Percentiles rank a stretch among this genome's conserved stretches.
Evolutionary conservation across 2,888 invertebrate species (phyloP).

Genomic region (Drosophila villosipedis): DNA sequence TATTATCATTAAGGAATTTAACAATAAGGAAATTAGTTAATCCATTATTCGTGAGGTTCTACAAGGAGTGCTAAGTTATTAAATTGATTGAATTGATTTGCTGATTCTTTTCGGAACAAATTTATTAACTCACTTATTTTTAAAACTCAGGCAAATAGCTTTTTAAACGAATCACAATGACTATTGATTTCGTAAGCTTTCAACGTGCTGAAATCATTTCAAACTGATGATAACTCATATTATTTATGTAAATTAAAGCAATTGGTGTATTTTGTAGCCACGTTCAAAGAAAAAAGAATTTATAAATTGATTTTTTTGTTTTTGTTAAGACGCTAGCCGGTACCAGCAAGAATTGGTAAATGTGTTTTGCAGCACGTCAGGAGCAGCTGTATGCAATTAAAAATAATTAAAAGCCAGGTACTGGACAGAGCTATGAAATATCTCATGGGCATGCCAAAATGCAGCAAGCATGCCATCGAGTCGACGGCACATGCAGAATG

Average conservation of each 20-base stretch:
- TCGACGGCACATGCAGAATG: conserved; percentile 39
- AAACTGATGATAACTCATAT: background rate
- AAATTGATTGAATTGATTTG: background rate
- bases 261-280: background rate
- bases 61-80: background rate
- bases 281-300: conserved; percentile 48
- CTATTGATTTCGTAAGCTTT: no score
- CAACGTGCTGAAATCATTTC: background rate
- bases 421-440: conserved; percentile 51
- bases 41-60: background rate
- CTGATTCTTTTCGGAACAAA: background rate
- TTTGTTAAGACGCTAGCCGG: conserved; percentile 24
- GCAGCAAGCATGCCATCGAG: conserved; percentile 34
- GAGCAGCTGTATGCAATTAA: conserved; percentile 66
- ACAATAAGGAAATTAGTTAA: background rate
- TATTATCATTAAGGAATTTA: background rate
- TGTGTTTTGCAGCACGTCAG: conserved; percentile 55
- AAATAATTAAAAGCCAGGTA: conserved; percentile 72
- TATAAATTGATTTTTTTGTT: conserved; percentile 55
- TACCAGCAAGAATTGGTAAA: conserved; percentile 38
- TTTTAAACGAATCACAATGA: no score
- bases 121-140: background rate
- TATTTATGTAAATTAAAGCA: background rate
- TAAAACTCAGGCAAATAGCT: background rate
- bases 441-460: conserved; percentile 37